Percentiles rank a stretch among this genome's conserved stretches.
Conservation (phyloP, 2,113 vertebrate genomes). For the Peucedramus taeniatus region DNA sequence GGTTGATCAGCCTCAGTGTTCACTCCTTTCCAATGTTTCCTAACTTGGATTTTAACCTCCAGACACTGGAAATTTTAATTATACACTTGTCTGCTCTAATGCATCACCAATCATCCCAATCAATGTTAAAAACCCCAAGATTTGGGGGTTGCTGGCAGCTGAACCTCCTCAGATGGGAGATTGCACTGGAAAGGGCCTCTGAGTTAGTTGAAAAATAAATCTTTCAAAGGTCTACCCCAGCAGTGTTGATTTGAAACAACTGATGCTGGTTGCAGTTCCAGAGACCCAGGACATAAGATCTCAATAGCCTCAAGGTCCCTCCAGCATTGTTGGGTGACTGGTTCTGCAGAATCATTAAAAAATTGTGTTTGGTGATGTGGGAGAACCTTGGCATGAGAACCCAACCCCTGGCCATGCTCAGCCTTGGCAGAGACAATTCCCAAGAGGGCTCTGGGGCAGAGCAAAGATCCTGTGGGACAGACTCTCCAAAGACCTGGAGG, state of each 20-base stretch:
- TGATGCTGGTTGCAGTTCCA: neutral
- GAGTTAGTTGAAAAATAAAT: neutral
- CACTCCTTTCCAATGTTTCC: neutral
- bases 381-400: neutral
- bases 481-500: neutral
- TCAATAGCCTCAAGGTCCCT: neutral
- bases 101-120: neutral
- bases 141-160: neutral
- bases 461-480: neutral
- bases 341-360: neutral
- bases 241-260: neutral
- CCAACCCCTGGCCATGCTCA: neutral
- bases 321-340: constrained; percentile 10
- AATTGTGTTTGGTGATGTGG: neutral
- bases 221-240: neutral
- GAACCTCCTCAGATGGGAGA: neutral
- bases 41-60: neutral
- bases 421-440: neutral
- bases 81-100: neutral
- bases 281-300: neutral
- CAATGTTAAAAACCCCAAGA: neutral
- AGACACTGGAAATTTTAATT: neutral
- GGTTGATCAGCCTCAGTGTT: neutral
- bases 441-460: neutral
- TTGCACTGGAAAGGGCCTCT: neutral